Conservation (phyloP, 2,113 vertebrate genomes). For the Dicerorhinus sumatrensis region DNA sequence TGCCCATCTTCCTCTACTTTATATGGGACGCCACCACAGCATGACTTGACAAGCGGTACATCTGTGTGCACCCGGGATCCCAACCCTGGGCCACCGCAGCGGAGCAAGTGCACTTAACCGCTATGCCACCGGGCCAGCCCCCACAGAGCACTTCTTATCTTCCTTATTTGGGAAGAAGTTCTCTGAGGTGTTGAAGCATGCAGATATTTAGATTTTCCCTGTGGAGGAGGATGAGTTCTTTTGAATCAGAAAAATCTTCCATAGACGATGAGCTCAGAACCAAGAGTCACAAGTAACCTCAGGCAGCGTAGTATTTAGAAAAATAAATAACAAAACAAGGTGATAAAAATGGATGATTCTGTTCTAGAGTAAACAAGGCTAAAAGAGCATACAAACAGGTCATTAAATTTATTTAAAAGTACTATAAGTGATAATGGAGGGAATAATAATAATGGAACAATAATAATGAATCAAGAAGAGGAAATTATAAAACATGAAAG, state of each 20-base stretch:
- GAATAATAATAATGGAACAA: not conserved
- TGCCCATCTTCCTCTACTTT: too few relatives aligned
- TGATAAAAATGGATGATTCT: not conserved
- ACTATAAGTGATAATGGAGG: not conserved
- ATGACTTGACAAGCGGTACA: too few relatives aligned
- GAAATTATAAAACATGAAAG: not conserved
- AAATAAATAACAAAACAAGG: not conserved
- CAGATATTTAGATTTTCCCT: not conserved
- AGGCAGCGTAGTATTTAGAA: not conserved
- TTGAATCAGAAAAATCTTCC: not conserved
- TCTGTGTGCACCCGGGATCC: too few relatives aligned
- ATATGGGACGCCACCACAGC: too few relatives aligned
- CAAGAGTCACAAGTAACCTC: not conserved
- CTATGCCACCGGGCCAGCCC: too few relatives aligned
- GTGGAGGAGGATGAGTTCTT: not conserved
- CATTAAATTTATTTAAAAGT: not conserved
- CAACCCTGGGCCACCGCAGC: too few relatives aligned
- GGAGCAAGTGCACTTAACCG: too few relatives aligned
- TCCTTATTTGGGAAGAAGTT: not conserved
- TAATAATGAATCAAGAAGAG: not conserved
- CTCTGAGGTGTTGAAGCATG: not conserved
- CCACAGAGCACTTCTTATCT: not conserved
- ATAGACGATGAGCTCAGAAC: not conserved
- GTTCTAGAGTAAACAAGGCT: not conserved
- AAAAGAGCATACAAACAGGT: not conserved